Evolutionary conservation across 2,888 invertebrate genomes (phyloP), one percentile per base, ranked within the genome.

Genomic region (Geotrupes spiniger): DNA sequence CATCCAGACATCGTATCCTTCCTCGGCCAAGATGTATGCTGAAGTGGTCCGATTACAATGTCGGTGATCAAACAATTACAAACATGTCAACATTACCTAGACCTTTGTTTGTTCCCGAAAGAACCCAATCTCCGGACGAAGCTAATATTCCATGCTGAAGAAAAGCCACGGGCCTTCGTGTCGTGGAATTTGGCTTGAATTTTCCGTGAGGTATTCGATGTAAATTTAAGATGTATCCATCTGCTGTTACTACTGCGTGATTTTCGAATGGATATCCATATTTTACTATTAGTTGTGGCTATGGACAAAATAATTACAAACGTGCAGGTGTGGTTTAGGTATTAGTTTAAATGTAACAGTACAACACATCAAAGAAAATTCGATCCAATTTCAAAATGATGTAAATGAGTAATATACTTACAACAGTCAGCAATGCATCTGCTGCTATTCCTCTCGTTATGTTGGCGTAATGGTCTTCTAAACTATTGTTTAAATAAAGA

Each of bases 191-290:
- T 17, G 45, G 36, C 42, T 42, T 36, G 40, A 64, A 63, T 40
- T 62, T 65, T 14, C 78, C 76, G 56, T 69, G 61, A 2, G 78
- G 78, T 53, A 83, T 79, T 46, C 81, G 68, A 56, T 82, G 81
- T 33, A 81, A 50, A 2, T 71, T 73, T 15, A 83, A 63, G 27
- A 81, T 70, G 60, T 78, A 83, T 1, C 80, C 81, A 66, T 82
- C 82, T 8, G 69, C 51, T 0, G 82, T 36, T 17, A 26, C 36
- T 4, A 12, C 27, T 21, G 29, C 6, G 4, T 14, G 82, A 8
- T 73, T 75, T 69, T 88, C 85, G 0, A 78, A 65, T 0, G 79
- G 78, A 64, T 87, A 88, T 0, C 81, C 78, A 61, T 85, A 21
- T 28, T 38, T 15, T 15, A 15, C n/a, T n/a, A 39, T 31, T 38